These are phyloP conservation scores for Ictalurus punctatus DNA, from an alignment of 2,113 vertebrate genomes.

Conservation along the genomic window DNA sequence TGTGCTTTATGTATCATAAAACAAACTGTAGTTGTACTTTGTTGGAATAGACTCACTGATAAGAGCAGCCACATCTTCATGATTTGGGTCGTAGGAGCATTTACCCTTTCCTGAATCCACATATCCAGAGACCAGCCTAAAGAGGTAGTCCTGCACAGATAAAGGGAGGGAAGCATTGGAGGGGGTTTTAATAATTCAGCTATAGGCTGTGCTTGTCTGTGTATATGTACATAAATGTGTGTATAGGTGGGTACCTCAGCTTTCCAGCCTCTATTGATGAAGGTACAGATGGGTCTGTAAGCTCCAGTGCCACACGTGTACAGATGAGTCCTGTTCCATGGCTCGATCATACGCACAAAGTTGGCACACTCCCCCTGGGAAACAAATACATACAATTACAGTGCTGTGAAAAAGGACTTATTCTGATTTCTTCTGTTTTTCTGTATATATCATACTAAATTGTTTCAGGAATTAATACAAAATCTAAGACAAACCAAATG, in stretches of 20 bases:
- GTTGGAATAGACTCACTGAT: conserved; percentile 71
- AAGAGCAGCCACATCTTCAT: conserved; percentile 75
- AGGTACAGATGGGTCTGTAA: conserved; percentile 80
- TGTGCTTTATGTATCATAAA: neutral
- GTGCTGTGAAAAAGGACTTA: too few species aligned
- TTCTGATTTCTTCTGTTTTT: too few species aligned
- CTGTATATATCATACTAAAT: too few species aligned
- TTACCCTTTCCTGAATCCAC: conserved; percentile 81
- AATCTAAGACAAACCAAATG: too few species aligned
- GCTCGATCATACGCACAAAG: conserved; percentile 78
- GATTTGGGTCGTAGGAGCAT: conserved; percentile 81
- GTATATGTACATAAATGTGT: neutral
- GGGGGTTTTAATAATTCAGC: conserved; percentile 29
- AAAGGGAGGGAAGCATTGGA: conserved; percentile 21
- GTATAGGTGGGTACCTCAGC: conserved; percentile 72
- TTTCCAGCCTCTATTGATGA: conserved; percentile 81
- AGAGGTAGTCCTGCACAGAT: conserved; percentile 78
- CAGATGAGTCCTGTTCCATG: conserved; percentile 83
- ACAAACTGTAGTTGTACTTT: neutral
- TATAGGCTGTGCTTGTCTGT: neutral
- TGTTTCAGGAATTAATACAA: too few species aligned
- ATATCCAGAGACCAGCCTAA: conserved; percentile 77
- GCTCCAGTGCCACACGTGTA: conserved; percentile 83
- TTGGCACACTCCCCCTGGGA: conserved; percentile 73
- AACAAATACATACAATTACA: conserved; percentile 40